Percentiles rank a stretch among this genome's conserved stretches.
phyloP scores from a whole-genome alignment of 2,113 vertebrate species.

The Leucoraja erinaceus region DNA sequence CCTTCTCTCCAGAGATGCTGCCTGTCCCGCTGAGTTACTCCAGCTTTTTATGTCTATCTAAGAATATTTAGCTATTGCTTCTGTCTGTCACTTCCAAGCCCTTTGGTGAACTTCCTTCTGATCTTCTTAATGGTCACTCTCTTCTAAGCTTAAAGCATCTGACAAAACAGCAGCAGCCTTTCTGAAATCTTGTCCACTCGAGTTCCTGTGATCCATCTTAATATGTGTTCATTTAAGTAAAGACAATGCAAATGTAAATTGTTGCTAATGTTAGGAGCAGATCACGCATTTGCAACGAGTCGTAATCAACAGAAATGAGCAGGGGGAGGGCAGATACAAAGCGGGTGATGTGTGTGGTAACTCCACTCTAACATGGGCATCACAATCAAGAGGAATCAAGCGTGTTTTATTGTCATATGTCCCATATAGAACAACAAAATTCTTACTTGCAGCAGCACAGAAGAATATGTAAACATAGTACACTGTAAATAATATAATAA shows the following conservation, averaged over 20 bases:
- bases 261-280: not conserved
- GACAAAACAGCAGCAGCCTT: not conserved
- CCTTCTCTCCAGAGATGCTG: no score
- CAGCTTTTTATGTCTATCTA: no score
- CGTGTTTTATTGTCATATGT: no score
- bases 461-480: no score
- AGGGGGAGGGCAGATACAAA: not conserved
- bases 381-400: not conserved
- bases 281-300: not conserved
- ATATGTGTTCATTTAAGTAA: not conserved
- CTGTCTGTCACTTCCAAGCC: not conserved
- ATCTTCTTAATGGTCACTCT: not conserved
- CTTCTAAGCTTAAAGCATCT: not conserved
- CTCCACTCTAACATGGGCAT: not conserved
- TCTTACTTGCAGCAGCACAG: no score
- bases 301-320: not conserved
- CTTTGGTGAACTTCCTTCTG: not conserved
- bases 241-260: not conserved
- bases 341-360: not conserved
- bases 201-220: no score
- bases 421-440: no score
- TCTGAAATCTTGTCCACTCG: not conserved
- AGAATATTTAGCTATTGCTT: not conserved
- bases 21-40: no score
- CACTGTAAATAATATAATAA: no score